Evolutionary conservation across 2,113 vertebrate species (phyloP).

Genomic region (Machaerirhynchus nigripectus): DNA sequence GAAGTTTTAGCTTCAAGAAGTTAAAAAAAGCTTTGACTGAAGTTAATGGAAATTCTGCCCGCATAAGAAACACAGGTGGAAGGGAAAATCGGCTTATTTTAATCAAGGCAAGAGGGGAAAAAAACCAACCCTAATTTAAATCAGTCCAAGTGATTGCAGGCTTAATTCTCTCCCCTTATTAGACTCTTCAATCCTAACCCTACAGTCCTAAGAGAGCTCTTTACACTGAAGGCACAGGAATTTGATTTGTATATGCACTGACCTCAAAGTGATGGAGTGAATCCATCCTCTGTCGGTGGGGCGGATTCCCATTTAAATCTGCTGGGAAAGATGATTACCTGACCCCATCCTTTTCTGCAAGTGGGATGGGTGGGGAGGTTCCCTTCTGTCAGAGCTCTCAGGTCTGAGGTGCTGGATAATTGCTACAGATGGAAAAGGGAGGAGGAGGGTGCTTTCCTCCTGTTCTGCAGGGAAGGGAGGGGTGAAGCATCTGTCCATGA

Average conservation of each 20-base stretch:
- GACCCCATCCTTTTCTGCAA: background rate
- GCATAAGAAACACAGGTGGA: conserved; percentile 45
- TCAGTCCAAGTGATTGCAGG: conserved; percentile 47
- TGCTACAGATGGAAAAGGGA: background rate
- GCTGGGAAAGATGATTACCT: background rate
- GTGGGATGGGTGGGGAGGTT: background rate
- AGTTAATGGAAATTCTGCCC: conserved; percentile 56
- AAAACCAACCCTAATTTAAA: conserved; percentile 7
- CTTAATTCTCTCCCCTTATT: conserved; percentile 53
- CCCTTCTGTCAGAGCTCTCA: background rate
- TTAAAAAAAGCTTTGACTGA: background rate
- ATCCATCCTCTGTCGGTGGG: background rate
- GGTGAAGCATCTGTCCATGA: background rate
- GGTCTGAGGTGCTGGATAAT: background rate
- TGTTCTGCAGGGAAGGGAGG: background rate
- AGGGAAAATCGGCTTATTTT: conserved; percentile 53
- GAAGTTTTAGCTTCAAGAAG: background rate
- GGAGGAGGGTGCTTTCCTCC: background rate
- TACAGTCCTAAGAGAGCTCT: background rate
- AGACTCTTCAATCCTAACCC: conserved; percentile 29
- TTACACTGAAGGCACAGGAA: background rate
- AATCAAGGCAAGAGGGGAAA: conserved; percentile 33
- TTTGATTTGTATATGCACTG: background rate
- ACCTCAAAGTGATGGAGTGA: accelerated
- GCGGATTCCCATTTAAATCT: background rate